Evolutionary conservation across 2,888 invertebrate species (phyloP), one percentile per base, ranked within the genome.

Genomic region (Bhutanitis thaidina): DNA sequence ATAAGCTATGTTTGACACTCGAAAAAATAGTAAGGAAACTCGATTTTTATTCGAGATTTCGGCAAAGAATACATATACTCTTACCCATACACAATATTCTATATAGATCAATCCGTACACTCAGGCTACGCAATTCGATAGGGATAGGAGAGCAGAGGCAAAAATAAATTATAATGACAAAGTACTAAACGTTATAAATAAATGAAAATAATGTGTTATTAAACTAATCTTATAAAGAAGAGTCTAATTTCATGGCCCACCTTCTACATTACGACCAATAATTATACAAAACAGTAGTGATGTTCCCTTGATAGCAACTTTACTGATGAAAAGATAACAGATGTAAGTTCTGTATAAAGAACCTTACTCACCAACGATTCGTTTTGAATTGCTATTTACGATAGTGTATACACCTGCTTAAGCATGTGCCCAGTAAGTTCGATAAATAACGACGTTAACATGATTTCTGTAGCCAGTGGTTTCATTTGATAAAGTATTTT

Each of bases 261-360:
- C 16, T 27, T 41, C 15, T 29, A 40, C 40, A 48, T 35, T 49
- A 48, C 15, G 13, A 47, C 4, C 34, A 29, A 15, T 35, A 49
- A 43, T 49, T 49, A 49, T 20, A 36, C 30, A 30, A 36, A 36
- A 36, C 36, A 30, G 20, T 49, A 13, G 16, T 30, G 36, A 43
- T 36, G 41, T 43, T 13, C 36, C 36, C n/a, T 8, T 41, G 41
- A 43, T 43, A 49, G 27, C 36, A 20, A 10, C 10, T 29, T 40
- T 12, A n/a, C 10, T 49, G 41, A 49, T 49, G 30, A 10, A 43
- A 30, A 49, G 48, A 49, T 49, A 41, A 49, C 35, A 20, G 16
- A 16, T 4, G 1, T 29, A 41, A 15, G 16, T 39, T 20, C 30
- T 13, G 13, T 35, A n/a, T 43, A 43, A 39, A 4, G 27, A 3